These are phyloP conservation scores for Valencia hispanica DNA, from an alignment of 2,797 vertebrate species.

Conservation along the genomic window DNA sequence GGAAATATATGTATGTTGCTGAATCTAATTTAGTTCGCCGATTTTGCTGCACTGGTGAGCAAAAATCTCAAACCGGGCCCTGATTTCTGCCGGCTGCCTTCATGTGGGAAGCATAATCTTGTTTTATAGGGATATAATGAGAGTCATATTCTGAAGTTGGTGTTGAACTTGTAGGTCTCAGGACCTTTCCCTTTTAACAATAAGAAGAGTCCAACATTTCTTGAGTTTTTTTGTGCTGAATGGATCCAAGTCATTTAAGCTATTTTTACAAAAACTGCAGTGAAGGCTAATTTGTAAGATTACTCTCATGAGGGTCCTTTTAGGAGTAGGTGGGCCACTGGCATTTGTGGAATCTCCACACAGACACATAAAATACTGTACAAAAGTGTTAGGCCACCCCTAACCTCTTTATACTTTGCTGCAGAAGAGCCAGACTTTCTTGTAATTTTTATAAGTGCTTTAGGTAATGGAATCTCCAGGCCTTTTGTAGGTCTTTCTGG, in stretches of 20 bases:
- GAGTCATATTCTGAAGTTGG: slow-evolving; percentile 27
- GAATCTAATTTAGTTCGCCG: slow-evolving; percentile 65
- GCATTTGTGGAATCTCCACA: slow-evolving; percentile 39
- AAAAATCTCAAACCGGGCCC: slow-evolving; percentile 40
- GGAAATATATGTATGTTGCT: slow-evolving; percentile 70
- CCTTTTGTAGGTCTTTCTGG: background rate
- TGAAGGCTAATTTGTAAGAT: slow-evolving; percentile 48
- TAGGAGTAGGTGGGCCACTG: slow-evolving; percentile 61
- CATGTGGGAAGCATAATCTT: slow-evolving; percentile 64
- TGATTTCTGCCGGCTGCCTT: slow-evolving; percentile 45
- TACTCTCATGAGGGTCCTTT: slow-evolving; percentile 68
- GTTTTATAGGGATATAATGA: slow-evolving; percentile 48
- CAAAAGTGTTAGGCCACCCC: background rate
- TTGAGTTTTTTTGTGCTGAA: slow-evolving; percentile 53
- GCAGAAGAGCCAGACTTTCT: background rate
- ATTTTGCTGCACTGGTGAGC: slow-evolving; percentile 70
- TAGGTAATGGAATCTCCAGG: background rate
- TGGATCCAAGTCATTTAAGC: slow-evolving; percentile 53
- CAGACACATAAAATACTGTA: slow-evolving; percentile 30
- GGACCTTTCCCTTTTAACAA: slow-evolving; percentile 42
- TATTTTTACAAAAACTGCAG: slow-evolving; percentile 52
- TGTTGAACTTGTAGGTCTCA: slow-evolving; percentile 27
- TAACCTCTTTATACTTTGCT: background rate
- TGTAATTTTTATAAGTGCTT: background rate
- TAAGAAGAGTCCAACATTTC: slow-evolving; percentile 51